These are phyloP conservation scores for Solenopsis fugax DNA, from an alignment of 1,140 invertebrate species.

Conservation along the genomic window DNA sequence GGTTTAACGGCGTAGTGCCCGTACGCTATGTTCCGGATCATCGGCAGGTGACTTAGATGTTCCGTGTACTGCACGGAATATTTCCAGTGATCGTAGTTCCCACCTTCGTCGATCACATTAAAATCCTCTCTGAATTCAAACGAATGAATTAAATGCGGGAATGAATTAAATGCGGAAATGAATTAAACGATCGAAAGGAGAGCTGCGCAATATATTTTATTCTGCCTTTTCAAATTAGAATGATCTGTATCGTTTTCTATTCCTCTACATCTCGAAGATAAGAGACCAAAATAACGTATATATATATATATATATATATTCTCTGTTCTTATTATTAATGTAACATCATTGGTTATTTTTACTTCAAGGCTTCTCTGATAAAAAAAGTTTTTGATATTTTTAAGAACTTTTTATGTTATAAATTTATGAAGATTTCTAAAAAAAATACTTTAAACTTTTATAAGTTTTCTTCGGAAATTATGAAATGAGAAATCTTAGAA, in stretches of 20 bases:
- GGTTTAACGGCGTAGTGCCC: slow-evolving; percentile 88
- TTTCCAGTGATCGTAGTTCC: slow-evolving; percentile 90
- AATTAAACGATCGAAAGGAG: background rate
- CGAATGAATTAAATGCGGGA: background rate
- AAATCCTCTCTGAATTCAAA: slow-evolving; percentile 87
- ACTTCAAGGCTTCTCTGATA: no score
- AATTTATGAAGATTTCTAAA: no score
- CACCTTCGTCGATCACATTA: slow-evolving; percentile 88
- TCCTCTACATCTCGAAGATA: background rate
- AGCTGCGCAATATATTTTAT: slow-evolving; percentile 23
- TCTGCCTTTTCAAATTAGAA: slow-evolving; percentile 29
- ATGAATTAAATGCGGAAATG: background rate
- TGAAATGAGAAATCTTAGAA: no score
- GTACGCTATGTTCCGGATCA: slow-evolving; percentile 87
- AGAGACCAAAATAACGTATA: background rate
- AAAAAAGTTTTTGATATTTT: no score
- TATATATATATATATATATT: background rate
- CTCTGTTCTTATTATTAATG: background rate
- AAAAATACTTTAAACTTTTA: no score
- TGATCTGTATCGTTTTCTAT: background rate
- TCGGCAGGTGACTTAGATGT: slow-evolving; percentile 89
- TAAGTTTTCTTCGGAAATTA: no score
- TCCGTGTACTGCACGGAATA: slow-evolving; percentile 90
- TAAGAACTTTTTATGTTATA: no score
- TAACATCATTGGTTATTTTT: no score